These are phyloP conservation scores for Leucophenga maculata DNA, from an alignment of 2,888 invertebrate genomes.

Conservation along the genomic window DNA sequence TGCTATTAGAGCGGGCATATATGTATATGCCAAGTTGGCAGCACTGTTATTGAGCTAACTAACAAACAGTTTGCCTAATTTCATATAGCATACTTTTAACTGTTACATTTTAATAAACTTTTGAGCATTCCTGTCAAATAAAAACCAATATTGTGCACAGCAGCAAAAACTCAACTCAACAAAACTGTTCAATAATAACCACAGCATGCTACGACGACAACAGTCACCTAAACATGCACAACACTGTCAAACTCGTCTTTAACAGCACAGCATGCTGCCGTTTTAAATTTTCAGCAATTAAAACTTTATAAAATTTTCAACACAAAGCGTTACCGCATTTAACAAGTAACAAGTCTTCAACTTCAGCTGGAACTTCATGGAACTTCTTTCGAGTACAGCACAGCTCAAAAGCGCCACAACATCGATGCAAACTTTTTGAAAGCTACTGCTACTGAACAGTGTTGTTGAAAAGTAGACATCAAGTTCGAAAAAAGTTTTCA, in stretches of 20 bases:
- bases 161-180: background rate
- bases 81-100: no score
- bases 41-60: no score
- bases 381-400: background rate
- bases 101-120: background rate
- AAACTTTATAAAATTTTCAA: conserved; percentile 14
- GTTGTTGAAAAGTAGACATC: conserved; percentile 9
- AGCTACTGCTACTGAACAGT: background rate
- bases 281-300: conserved; percentile 9
- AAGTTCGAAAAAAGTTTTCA: conserved; percentile 9
- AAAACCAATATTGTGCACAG: background rate
- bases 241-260: background rate
- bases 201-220: background rate
- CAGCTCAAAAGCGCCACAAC: background rate
- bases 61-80: no score
- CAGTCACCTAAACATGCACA: background rate
- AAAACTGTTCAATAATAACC: conserved; percentile 3
- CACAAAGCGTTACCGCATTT: conserved; percentile 27
- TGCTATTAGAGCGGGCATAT: no score
- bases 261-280: background rate
- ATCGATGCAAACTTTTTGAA: conserved; percentile 16
- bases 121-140: background rate
- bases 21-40: no score
- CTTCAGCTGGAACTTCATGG: conserved; percentile 2
- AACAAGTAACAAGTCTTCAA: conserved; percentile 23